Conservation (phyloP, 2,888 invertebrate species). For the Opisthograptis luteolata region DNA sequence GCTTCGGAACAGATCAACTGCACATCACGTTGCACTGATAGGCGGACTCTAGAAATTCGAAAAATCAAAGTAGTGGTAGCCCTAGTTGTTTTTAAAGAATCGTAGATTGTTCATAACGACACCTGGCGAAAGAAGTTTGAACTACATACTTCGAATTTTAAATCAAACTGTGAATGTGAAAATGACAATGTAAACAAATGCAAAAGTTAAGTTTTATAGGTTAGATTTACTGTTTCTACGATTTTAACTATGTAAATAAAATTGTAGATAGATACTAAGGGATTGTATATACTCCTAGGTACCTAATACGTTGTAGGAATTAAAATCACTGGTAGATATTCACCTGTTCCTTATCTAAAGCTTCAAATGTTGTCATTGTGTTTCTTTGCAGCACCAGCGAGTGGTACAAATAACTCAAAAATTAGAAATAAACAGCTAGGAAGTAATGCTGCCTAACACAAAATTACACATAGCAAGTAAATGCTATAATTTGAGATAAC, state of each 20-base stretch:
- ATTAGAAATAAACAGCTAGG: too few species aligned
- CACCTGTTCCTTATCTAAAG: slow-evolving; percentile 59
- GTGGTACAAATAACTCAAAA: too few species aligned
- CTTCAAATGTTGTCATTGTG: slow-evolving; percentile 61
- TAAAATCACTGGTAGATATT: neutral
- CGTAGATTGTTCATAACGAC: neutral
- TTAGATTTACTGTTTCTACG: too few species aligned
- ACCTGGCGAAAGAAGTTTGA: neutral
- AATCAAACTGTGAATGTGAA: too few species aligned
- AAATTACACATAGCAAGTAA: too few species aligned
- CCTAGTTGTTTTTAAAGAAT: neutral
- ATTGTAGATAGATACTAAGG: too few species aligned
- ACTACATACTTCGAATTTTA: too few species aligned
- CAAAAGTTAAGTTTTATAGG: too few species aligned
- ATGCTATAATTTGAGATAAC: too few species aligned
- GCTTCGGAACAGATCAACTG: slow-evolving; percentile 83
- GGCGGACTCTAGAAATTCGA: slow-evolving; percentile 78
- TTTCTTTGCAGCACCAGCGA: slow-evolving; percentile 5
- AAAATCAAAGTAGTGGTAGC: neutral
- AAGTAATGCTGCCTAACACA: too few species aligned
- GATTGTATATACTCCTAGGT: neutral
- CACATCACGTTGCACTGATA: slow-evolving; percentile 82
- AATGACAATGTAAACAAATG: too few species aligned
- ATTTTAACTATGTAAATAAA: too few species aligned
- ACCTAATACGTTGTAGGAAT: neutral